A percentile compares a stretch with the other conserved stretches of the same genome.
Evolutionary conservation across 2,888 invertebrate genomes (phyloP).

Genomic region (Poecilus cupreus): DNA sequence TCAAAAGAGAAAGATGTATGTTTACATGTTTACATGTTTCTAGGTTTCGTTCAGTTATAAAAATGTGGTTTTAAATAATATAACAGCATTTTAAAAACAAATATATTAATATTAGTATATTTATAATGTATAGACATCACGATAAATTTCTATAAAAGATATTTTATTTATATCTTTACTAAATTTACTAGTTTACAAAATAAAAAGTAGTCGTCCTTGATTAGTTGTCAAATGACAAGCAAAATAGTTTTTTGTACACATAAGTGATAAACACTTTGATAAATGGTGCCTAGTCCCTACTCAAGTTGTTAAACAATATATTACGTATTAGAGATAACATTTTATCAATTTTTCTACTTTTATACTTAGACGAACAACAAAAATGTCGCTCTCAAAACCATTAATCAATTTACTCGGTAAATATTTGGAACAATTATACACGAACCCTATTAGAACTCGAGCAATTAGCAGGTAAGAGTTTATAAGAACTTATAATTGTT

Average conservation of each 20-base stretch:
- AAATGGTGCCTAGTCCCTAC: conserved; percentile 20
- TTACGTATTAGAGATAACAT: not conserved
- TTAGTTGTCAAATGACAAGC: not conserved
- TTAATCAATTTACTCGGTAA: conserved; percentile 80
- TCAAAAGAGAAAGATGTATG: too few relatives aligned
- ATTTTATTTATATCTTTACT: too few relatives aligned
- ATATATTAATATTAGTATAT: too few relatives aligned
- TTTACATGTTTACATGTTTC: too few relatives aligned
- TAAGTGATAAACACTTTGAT: not conserved
- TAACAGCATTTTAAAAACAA: too few relatives aligned
- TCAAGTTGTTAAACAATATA: not conserved
- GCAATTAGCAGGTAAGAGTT: conserved; percentile 83
- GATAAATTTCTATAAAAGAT: too few relatives aligned
- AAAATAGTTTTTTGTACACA: not conserved
- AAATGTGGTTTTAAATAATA: too few relatives aligned
- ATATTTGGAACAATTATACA: conserved; percentile 85
- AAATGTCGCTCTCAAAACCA: conserved; percentile 84
- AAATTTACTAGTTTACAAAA: too few relatives aligned
- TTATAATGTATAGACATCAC: too few relatives aligned
- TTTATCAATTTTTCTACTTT: not conserved
- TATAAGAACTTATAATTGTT: not conserved
- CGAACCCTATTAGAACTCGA: conserved; percentile 86
- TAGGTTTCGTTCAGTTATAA: too few relatives aligned
- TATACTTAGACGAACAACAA: not conserved
- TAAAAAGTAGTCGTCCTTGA: not conserved